Evolutionary conservation across 2,797 vertebrate species (phyloP), one percentile per base, ranked within the genome.

Genomic region (Sebastes nivosus): DNA sequence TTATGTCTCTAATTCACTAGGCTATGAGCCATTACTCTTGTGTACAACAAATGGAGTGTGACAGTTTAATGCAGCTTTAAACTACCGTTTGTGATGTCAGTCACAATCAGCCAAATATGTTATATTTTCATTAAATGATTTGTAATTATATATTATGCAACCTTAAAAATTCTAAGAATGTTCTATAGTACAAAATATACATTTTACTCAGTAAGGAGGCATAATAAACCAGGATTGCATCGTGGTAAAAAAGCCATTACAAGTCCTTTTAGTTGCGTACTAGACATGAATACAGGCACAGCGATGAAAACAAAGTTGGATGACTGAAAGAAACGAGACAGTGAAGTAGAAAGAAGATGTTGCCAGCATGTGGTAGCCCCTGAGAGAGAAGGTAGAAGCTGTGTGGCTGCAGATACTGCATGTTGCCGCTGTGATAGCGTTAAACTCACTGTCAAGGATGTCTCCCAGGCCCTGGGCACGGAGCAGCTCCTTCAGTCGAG

Each of bases 361-460:
- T 75, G 46, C 55, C 73, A 75, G 87, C 24, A 77, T 75, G 74
- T 85, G 54, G 68, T 38, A 16, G 68, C 59, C 50, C 63, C 72
- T 75, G 29, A 83, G 75, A 81, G 72, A 80, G 79, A 64, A 64
- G n/a, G 66, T 68, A 63, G 68, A 75, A 14, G 77, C 75, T 58
- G 52, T 60, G 69, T 75, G 78, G 72, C 83, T 77, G 58, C 80
- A 81, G 61, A 60, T 67, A 30, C 13, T 42, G 38, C 38, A 42
- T 3, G 20, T 24, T 22, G 42, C 65, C 52, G 34, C 60, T 76
- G 70, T 20, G 67, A 72, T 12, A n/a, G 67, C 22, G 77, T 52
- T 18, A 22, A 85, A 99, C 99, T 99, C 96, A 99, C 99, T 99
- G 93, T 99, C 99, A 75, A 99, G 96, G 89, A 99, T 99, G 86